These are phyloP conservation scores for Pangasius larnaudii DNA, from an alignment of 2,797 vertebrate species.

Conservation along the genomic window DNA sequence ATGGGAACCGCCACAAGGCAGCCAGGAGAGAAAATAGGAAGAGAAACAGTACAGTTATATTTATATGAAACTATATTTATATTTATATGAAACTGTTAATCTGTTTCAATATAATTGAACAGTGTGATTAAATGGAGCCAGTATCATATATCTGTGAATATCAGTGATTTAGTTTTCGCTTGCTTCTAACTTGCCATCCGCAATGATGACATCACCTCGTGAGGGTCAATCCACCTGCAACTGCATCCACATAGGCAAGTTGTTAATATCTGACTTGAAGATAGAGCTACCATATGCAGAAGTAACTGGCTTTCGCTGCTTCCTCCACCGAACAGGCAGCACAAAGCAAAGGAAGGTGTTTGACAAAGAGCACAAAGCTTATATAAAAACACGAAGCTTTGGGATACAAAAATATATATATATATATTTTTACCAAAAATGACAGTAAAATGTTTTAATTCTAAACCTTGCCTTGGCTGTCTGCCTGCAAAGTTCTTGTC, in stretches of 20 bases:
- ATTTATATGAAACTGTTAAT: not conserved
- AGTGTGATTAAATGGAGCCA: not conserved
- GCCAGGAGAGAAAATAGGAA: constrained; percentile 67
- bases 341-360: not conserved
- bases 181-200: not conserved
- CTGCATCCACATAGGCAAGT: not conserved
- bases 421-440: not conserved
- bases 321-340: not conserved
- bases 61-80: too few species aligned
- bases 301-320: not conserved
- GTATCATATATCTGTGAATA: not conserved
- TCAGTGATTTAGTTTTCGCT: not conserved
- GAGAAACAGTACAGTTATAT: constrained; percentile 55
- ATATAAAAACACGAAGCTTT: not conserved
- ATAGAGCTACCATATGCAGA: not conserved
- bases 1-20: constrained; percentile 81
- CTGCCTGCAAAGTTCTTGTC: constrained; percentile 4
- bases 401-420: not conserved
- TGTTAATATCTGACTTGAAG: not conserved
- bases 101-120: not conserved
- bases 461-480: not conserved
- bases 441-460: not conserved
- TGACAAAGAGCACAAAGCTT: too few species aligned
- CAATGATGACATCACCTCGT: not conserved
- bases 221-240: not conserved